Base-by-base conservation (phyloP, 1,140 invertebrate species). In the Nebria ingens region DNA sequence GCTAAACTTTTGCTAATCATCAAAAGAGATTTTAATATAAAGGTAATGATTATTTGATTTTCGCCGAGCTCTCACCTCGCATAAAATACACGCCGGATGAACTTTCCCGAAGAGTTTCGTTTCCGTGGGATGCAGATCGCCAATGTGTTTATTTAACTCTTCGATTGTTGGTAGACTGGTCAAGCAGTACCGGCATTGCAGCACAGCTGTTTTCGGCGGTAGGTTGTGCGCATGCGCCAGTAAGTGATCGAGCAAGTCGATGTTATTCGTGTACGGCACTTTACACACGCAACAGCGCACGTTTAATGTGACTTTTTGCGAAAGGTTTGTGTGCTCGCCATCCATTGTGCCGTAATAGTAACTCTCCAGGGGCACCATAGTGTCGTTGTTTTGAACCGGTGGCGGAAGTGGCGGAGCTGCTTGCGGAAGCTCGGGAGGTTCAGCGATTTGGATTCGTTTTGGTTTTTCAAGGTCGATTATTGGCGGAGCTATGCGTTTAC, bases 31-130 rank as follows among this genome's bases (percentile, higher is more conserved):
- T n/a, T n/a, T n/a, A n/a, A n/a, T n/a, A n/a, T n/a, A n/a, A n/a
- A n/a, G n/a, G n/a, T n/a, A n/a, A n/a, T n/a, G n/a, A n/a, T n/a
- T n/a, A n/a, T n/a, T n/a, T n/a, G n/a, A n/a, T n/a, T n/a, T n/a
- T n/a, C n/a, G n/a, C n/a, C n/a, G n/a, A n/a, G n/a, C n/a, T n/a
- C 81, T 59, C 85, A 87, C 59, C 87, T 84, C 1, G 86, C 71
- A 60, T 84, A 87, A 17, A 82, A 77, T 57, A 82, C 40, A 64
- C 68, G 2, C 61, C 64, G 21, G 78, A 0, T 57, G 73, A 20
- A 42, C 76, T 61, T 60, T 74, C 62, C 62, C 75, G 61, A 71
- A 45, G 3, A 3, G 78, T 74, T 73, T 75, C 1, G 81, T 82
- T 61, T 80, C 79, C 2, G 71, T 67, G 0, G 80, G 79, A 68